These are phyloP conservation scores for Porites cylindrica DNA, from an alignment of 92 coral and sea anemone genomes.

Conservation along the genomic window DNA sequence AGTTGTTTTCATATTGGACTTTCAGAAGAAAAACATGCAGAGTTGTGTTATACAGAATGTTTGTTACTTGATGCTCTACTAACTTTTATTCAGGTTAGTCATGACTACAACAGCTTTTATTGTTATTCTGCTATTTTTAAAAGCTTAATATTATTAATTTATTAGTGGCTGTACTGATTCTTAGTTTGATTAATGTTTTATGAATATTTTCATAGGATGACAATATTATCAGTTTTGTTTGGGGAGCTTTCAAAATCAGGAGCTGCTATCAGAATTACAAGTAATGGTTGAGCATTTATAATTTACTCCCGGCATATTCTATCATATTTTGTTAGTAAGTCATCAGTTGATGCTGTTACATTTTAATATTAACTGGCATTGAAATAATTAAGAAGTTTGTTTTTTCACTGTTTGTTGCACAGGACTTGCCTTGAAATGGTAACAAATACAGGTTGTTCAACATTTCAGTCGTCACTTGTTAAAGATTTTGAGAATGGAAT, in stretches of 20 bases:
- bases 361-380: too few species aligned
- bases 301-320: neutral
- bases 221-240: constrained; percentile 83
- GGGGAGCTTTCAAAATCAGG: constrained; percentile 87
- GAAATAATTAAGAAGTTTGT: neutral
- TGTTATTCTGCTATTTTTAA: too few species aligned
- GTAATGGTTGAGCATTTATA: constrained; percentile 9
- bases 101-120: neutral
- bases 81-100: constrained; percentile 90
- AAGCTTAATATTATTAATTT: too few species aligned
- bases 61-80: constrained; percentile 88
- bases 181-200: too few species aligned
- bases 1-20: neutral
- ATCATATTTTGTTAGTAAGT: too few species aligned
- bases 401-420: neutral
- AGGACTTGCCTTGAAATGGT: constrained; percentile 84
- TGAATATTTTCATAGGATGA: constrained; percentile 69
- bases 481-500: constrained; percentile 95
- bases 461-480: constrained; percentile 45
- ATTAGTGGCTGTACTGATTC: too few species aligned
- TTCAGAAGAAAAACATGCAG: constrained; percentile 96
- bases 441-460: constrained; percentile 28
- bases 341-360: too few species aligned
- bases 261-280: constrained; percentile 81
- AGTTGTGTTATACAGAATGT: constrained; percentile 96